phyloP scores from a whole-genome alignment of 2,888 invertebrate genomes.

The Poecilus cupreus region DNA sequence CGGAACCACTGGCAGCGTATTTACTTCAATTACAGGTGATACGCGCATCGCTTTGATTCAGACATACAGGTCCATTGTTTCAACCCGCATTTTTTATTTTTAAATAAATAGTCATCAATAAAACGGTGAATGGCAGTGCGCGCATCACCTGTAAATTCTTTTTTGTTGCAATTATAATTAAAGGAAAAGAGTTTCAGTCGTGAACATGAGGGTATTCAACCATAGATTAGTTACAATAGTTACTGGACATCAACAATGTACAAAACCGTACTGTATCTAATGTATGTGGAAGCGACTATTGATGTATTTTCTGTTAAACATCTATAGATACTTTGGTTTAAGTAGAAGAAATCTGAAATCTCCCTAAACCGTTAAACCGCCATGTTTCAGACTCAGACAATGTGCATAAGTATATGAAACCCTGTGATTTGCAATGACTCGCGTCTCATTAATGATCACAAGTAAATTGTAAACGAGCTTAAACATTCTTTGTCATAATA shows the following conservation, averaged over 20 bases:
- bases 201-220: conserved; percentile 32
- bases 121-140: conserved; percentile 12
- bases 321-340: conserved; percentile 4
- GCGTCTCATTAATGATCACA: background rate
- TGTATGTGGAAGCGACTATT: conserved; percentile 32
- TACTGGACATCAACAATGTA: background rate
- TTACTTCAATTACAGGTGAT: conserved; percentile 3
- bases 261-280: conserved; percentile 27
- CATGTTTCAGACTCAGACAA: conserved; percentile 6
- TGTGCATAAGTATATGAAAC: conserved; percentile 15
- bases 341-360: conserved; percentile 15
- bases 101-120: conserved; percentile 37
- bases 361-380: conserved; percentile 2
- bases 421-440: background rate
- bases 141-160: conserved; percentile 22
- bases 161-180: conserved; percentile 30
- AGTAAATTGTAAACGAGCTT: conserved; percentile 46
- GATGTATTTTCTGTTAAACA: conserved; percentile 26
- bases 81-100: conserved; percentile 33
- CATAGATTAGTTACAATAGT: conserved; percentile 34
- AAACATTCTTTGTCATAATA: conserved; percentile 35
- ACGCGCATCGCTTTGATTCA: background rate
- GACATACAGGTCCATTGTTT: conserved; percentile 1
- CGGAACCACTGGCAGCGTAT: background rate
- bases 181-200: conserved; percentile 32